Base-by-base conservation (phyloP, 2,797 vertebrate species). In the Rhyacichthys aspro region DNA sequence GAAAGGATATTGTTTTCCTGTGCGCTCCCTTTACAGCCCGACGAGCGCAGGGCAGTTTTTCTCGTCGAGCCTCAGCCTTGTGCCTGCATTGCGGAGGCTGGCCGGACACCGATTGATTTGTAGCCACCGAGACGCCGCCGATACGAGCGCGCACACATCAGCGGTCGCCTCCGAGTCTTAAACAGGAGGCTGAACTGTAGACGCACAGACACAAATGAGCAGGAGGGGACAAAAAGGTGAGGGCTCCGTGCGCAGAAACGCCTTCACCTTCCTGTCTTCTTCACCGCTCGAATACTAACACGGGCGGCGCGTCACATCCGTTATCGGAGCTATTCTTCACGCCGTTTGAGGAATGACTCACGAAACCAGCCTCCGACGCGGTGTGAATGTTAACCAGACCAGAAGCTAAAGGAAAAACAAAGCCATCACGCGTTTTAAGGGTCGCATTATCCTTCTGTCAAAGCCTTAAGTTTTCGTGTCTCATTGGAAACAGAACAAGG, bases 61-160 rank as follows among this genome's bases (percentile, higher is more conserved):
- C 23, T 28, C 23, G 3, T 28, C n/a, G n/a, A n/a, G n/a, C n/a
- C n/a, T n/a, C 23, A 28, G 23, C 23, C 44, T 60, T 36, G 72
- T 72, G 81, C 76, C 91, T 90, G 92, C 91, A 93, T 85, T 93
- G 91, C 92, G 79, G 91, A 85, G 89, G 88, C 89, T 91, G 90
- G 89, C 85, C 48, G 64, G 62, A 60, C 56, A 8, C 78, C 69
- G 66, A 88, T 87, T 92, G 90, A 92, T 92, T 92, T 91, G 89
- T 87, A 78, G 88, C 85, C 64, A 78, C 72, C 63, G 79, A 90
- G 87, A 88, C 84, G 82, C 86, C 88, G 71, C 78, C 66, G 84
- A 82, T 85, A 73, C 43, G 79, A 82, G 84, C 84, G 74, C 57
- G 43, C 54, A 60, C 64, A 83, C 71, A 71, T 90, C 84, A 90